These are phyloP conservation scores for Mus pahari DNA, from an alignment of 2,113 vertebrate genomes.

Conservation along the genomic window DNA sequence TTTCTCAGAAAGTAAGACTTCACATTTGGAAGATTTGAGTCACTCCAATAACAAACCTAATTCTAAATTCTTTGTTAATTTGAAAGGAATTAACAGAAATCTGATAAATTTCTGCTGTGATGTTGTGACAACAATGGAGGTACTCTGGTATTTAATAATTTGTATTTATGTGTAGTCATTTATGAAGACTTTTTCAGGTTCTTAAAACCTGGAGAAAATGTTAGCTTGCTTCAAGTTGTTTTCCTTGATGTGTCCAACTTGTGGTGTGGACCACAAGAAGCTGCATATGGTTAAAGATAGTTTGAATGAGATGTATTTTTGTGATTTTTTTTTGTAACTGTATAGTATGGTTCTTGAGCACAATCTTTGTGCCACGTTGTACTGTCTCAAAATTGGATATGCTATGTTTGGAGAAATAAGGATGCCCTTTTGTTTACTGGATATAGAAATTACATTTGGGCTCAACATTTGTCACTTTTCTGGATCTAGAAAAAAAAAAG, in stretches of 20 bases:
- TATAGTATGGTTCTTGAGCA: background rate
- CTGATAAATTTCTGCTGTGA: background rate
- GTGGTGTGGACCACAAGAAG: background rate
- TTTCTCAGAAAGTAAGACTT: slow-evolving; percentile 21
- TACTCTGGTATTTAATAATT: background rate
- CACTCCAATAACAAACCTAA: slow-evolving; percentile 27
- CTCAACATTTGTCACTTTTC: background rate
- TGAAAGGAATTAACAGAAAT: background rate
- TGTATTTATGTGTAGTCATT: background rate
- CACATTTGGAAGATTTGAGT: background rate
- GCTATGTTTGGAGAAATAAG: background rate
- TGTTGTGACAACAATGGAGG: background rate
- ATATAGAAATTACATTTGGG: background rate
- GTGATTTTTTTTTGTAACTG: background rate
- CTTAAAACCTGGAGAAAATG: background rate
- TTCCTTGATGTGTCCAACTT: background rate
- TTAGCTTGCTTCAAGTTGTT: background rate
- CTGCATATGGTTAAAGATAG: background rate
- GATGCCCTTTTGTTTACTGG: slow-evolving; percentile 1
- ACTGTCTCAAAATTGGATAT: background rate
- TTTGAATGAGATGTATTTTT: background rate
- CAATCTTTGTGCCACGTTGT: background rate
- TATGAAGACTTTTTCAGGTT: background rate
- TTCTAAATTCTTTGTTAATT: slow-evolving; percentile 22
- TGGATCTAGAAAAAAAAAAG: background rate